A percentile compares a stretch with the other conserved stretches of the same genome.
Evolutionary conservation across 1,140 invertebrate species (phyloP).

Genomic region (Drosophila orosa): DNA sequence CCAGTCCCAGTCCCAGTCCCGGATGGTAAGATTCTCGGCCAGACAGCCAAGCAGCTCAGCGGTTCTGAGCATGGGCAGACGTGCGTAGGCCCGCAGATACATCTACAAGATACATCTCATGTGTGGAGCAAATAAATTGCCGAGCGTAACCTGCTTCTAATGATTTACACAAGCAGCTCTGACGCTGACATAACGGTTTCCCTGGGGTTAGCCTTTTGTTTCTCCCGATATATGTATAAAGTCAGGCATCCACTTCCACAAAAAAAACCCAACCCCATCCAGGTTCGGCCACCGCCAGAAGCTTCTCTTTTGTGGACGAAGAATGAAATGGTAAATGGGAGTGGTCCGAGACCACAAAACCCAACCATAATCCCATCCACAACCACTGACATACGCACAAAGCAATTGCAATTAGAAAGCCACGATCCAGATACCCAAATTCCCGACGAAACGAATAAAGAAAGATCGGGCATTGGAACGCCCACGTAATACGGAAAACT

Average conservation of each 20-base stretch:
- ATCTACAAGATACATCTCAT: conserved; percentile 78
- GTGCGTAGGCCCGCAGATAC: conserved; percentile 70
- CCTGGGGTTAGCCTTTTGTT: conserved; percentile 62
- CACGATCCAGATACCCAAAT: conserved; percentile 43
- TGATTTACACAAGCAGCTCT: conserved; percentile 67
- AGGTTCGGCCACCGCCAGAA: conserved; percentile 32
- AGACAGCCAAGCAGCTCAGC: conserved; percentile 1
- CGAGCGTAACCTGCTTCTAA: conserved; percentile 74
- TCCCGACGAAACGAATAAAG: conserved; percentile 15
- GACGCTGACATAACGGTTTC: conserved; percentile 67
- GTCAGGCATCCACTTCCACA: conserved; percentile 5
- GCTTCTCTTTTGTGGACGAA: conserved; percentile 55
- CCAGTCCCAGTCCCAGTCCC: conserved; percentile 1
- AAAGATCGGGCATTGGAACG: conserved; percentile 34
- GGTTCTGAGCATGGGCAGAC: conserved; percentile 73
- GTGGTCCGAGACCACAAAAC: conserved; percentile 49
- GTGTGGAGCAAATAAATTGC: conserved; percentile 76
- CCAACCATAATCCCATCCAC: conserved; percentile 22
- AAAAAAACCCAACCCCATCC: background rate
- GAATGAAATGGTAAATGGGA: conserved; percentile 38
- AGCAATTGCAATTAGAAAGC: conserved; percentile 70
- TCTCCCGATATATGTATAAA: conserved; percentile 26
- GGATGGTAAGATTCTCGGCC: conserved; percentile 23
- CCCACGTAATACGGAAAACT: conserved; percentile 74
- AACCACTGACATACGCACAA: conserved; percentile 33